A percentile compares a stretch with the other conserved stretches of the same genome.
phyloP scores from a whole-genome alignment of 2,888 invertebrate species.

The Apamea sordens region DNA sequence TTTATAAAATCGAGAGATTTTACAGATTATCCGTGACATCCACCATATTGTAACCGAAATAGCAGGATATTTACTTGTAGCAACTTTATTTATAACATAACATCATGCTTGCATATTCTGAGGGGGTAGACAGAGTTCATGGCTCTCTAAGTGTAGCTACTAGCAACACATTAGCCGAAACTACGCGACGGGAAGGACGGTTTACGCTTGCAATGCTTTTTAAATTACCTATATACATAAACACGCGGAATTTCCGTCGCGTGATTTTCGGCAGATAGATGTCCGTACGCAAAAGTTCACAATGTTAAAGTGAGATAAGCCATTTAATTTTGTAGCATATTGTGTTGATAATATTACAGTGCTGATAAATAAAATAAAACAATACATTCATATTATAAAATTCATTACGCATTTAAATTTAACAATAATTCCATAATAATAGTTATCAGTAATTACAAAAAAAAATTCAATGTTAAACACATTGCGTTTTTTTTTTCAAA shows the following conservation, averaged over 20 bases:
- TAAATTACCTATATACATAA: not conserved
- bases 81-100: not conserved
- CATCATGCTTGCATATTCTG: not conserved
- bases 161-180: not conserved
- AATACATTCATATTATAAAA: not conserved
- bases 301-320: not conserved
- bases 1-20: constrained; percentile 17
- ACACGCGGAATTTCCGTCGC: not conserved
- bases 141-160: not conserved
- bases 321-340: not conserved
- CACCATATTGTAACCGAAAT: not conserved
- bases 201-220: not conserved
- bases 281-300: not conserved
- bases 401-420: not conserved
- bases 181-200: not conserved
- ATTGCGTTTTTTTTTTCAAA: not conserved
- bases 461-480: not conserved
- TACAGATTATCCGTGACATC: constrained; percentile 6
- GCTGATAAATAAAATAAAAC: not conserved
- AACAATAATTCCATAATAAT: not conserved
- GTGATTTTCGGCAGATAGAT: not conserved
- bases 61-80: constrained; percentile 26
- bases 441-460: not conserved
- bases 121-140: not conserved
- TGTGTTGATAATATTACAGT: not conserved